phyloP scores from a whole-genome alignment of 2,797 vertebrate genomes.

The Acipenser ruthenus region DNA sequence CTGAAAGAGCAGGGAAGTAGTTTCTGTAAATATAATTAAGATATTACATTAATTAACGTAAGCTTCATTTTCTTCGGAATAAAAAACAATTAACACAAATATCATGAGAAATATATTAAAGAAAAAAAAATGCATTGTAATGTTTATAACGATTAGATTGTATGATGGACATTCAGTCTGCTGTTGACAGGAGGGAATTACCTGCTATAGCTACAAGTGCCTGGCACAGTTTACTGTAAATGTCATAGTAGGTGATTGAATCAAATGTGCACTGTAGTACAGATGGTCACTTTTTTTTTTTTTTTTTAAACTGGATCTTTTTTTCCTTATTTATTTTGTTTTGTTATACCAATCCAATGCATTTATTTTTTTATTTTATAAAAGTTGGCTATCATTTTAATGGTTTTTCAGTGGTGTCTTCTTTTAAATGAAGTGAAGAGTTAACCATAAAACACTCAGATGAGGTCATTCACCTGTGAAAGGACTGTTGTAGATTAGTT shows the following conservation, averaged over 20 bases:
- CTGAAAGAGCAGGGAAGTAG: conserved; percentile 20
- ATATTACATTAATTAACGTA: conserved; percentile 32
- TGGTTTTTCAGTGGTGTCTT: too few species aligned
- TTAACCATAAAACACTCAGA: too few species aligned
- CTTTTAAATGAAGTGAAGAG: too few species aligned
- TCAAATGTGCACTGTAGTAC: conserved; percentile 71
- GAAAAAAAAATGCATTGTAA: conserved; percentile 35
- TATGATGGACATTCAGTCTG: conserved; percentile 37
- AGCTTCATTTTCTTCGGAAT: conserved; percentile 52
- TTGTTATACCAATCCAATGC: conserved; percentile 20
- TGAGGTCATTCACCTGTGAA: too few species aligned
- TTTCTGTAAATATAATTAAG: conserved; percentile 61
- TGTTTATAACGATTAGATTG: conserved; percentile 32
- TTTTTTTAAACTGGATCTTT: conserved; percentile 29
- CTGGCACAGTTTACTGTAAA: conserved; percentile 64
- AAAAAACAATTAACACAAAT: conserved; percentile 44
- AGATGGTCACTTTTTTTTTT: conserved; percentile 51
- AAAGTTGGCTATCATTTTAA: too few species aligned
- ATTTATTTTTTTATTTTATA: conserved; percentile 58
- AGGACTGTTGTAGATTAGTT: too few species aligned
- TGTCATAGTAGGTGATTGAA: conserved; percentile 72
- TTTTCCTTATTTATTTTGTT: conserved; percentile 15
- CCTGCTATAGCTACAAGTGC: conserved; percentile 80
- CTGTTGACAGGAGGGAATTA: conserved; percentile 50
- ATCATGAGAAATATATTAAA: conserved; percentile 30